Conservation (phyloP, 2,113 vertebrate genomes). For the Phycodurus eques region DNA sequence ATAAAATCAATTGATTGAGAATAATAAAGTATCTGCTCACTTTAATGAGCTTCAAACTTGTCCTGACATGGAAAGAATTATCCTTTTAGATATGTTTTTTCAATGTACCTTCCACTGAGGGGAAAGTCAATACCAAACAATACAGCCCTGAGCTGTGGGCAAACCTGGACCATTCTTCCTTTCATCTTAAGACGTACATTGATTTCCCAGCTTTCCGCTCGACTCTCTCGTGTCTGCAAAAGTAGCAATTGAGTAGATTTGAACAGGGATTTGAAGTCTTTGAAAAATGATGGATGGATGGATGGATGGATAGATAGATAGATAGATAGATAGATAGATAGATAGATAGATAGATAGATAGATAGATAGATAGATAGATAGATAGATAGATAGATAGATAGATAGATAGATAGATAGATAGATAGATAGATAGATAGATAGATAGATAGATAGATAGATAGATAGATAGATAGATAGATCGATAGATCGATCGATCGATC, state of each 20-base stretch:
- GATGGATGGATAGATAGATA: constrained; percentile 20
- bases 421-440: too few relatives aligned
- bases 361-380: too few relatives aligned
- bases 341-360: too few relatives aligned
- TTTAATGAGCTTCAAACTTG: constrained; percentile 41
- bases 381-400: too few relatives aligned
- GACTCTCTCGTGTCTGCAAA: constrained; percentile 22
- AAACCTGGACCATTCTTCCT: constrained; percentile 49
- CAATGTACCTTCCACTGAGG: constrained; percentile 29
- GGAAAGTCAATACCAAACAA: constrained; percentile 58
- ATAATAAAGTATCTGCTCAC: constrained; percentile 63
- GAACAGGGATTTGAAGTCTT: not conserved
- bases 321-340: too few relatives aligned
- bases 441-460: too few relatives aligned
- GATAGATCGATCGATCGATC: too few relatives aligned
- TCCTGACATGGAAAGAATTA: constrained; percentile 55
- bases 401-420: too few relatives aligned
- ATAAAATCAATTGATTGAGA: not conserved
- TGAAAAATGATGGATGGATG: constrained; percentile 10
- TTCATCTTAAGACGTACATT: constrained; percentile 57
- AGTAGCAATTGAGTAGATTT: constrained; percentile 27
- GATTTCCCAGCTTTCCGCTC: constrained; percentile 56
- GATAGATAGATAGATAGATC: too few relatives aligned
- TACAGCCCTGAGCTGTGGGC: constrained; percentile 61
- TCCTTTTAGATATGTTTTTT: constrained; percentile 57